Conservation (phyloP, 2,113 vertebrate species). For the Lynx canadensis region DNA sequence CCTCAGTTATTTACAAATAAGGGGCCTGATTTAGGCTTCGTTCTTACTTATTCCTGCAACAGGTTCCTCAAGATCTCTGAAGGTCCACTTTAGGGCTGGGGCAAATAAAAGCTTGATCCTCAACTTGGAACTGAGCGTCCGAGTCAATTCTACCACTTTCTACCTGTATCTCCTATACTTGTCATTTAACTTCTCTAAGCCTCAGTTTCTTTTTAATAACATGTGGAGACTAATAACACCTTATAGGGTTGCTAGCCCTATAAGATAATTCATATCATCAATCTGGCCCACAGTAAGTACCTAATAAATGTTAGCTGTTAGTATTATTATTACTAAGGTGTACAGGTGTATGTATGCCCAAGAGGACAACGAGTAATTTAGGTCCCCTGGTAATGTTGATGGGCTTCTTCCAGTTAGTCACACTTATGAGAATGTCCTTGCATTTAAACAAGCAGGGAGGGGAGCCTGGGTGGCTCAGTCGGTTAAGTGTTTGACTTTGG, state of each 20-base stretch:
- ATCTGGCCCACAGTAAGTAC: neutral
- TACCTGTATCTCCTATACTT: neutral
- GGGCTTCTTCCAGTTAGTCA: neutral
- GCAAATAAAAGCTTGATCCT: neutral
- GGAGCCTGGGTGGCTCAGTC: too few relatives aligned
- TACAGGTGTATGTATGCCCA: rapidly evolving
- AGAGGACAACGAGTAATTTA: neutral
- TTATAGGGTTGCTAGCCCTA: neutral
- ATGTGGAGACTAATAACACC: neutral
- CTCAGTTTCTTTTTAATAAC: neutral
- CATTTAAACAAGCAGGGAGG: neutral
- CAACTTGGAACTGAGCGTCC: neutral
- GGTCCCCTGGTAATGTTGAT: neutral
- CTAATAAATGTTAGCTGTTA: neutral
- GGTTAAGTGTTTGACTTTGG: too few relatives aligned
- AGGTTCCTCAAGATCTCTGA: neutral
- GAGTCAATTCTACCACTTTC: neutral
- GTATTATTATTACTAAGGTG: neutral
- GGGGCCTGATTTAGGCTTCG: neutral
- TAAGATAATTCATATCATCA: neutral
- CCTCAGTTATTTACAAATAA: neutral
- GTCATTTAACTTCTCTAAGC: neutral
- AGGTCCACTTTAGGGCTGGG: neutral
- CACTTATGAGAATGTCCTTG: neutral
- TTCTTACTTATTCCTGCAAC: neutral